Conservation (phyloP, 2,888 invertebrate genomes). For the Acheta domesticus region DNA sequence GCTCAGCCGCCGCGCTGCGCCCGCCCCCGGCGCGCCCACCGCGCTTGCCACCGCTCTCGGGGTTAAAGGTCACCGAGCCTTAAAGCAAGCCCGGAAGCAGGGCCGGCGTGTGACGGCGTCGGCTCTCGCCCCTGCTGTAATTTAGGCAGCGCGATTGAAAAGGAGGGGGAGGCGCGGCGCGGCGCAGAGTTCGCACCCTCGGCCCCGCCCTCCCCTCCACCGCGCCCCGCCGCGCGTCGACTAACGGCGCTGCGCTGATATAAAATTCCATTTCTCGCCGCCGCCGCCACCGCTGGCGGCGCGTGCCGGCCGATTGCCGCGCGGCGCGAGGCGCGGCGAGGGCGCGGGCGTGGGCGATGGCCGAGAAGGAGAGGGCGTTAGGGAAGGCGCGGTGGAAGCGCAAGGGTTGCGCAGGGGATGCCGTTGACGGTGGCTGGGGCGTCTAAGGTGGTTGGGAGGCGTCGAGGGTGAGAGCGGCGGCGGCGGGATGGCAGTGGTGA, state of each 20-base stretch:
- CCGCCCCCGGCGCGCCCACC: too few species aligned
- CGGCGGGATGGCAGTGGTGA: too few species aligned
- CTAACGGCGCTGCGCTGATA: background rate
- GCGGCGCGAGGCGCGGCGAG: background rate
- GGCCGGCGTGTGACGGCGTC: background rate
- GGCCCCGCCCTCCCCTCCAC: background rate
- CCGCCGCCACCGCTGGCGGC: background rate
- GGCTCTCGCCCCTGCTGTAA: background rate
- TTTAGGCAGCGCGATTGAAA: background rate
- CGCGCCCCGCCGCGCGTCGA: background rate
- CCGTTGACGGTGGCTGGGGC: background rate
- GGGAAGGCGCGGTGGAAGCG: too few species aligned
- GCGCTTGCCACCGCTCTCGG: background rate
- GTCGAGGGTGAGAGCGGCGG: too few species aligned
- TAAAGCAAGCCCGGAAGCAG: background rate
- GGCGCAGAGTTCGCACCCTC: background rate
- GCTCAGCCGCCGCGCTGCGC: too few species aligned
- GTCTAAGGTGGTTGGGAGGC: background rate
- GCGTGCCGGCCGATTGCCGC: background rate
- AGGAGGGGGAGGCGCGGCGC: background rate
- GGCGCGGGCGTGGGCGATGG: background rate
- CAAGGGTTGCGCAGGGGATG: too few species aligned
- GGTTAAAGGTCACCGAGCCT: constrained; percentile 1
- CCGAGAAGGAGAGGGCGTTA: too few species aligned
- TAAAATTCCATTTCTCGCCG: constrained; percentile 9